Percentiles rank a stretch among this genome's conserved stretches.
Conservation (phyloP, 2,113 vertebrate genomes). For the Pleuronectes platessa region DNA sequence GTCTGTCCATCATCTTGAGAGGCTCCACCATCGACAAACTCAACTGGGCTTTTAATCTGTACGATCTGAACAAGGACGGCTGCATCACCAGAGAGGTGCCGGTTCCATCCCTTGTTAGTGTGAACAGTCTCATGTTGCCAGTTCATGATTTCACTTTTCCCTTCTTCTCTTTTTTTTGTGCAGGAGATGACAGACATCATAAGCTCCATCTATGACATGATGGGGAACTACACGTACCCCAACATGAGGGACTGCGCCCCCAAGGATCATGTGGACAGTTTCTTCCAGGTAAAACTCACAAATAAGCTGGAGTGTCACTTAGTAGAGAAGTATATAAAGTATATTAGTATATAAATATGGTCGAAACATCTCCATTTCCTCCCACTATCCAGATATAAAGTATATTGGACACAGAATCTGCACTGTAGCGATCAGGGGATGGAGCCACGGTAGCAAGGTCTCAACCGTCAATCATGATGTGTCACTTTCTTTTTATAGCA, state of each 20-base stretch:
- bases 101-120: neutral
- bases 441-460: no score
- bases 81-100: slow-evolving; percentile 96
- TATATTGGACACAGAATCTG: no score
- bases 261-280: slow-evolving; percentile 91
- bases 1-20: slow-evolving; percentile 92
- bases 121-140: neutral
- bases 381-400: no score
- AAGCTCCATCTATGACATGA: slow-evolving; percentile 97
- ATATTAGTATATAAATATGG: no score
- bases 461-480: no score
- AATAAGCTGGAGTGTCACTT: neutral
- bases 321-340: no score
- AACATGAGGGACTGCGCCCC: slow-evolving; percentile 88
- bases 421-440: no score
- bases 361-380: no score
- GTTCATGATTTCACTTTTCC: neutral
- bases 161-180: slow-evolving; percentile 23
- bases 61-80: slow-evolving; percentile 97
- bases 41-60: slow-evolving; percentile 96
- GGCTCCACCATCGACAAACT: slow-evolving; percentile 92
- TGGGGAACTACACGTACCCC: slow-evolving; percentile 93
- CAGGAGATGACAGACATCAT: slow-evolving; percentile 98
- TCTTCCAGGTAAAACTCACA: slow-evolving; percentile 88
- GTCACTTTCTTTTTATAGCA: no score